Evolutionary conservation across 2,888 invertebrate species (phyloP).

Genomic region (Sesia apiformis): DNA sequence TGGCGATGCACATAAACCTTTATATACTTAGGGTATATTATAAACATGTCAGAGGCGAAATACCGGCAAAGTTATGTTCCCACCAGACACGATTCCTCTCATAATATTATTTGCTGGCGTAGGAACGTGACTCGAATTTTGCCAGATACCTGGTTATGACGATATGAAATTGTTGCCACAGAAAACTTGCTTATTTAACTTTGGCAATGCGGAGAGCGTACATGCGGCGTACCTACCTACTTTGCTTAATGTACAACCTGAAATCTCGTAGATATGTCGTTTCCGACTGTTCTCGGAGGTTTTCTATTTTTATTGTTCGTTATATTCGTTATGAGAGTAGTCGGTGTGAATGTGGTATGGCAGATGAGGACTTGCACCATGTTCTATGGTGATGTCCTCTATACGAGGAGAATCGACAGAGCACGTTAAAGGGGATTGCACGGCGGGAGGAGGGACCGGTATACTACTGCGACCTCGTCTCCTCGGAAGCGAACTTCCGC

Average conservation of each 20-base stretch:
- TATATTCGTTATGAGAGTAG: no score
- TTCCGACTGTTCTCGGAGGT: neutral
- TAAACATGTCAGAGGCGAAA: slow-evolving; percentile 17
- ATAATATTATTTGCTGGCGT: slow-evolving; percentile 58
- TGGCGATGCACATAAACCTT: neutral
- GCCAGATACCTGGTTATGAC: slow-evolving; percentile 41
- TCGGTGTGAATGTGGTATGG: no score
- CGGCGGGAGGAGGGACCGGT: no score
- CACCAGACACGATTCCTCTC: slow-evolving; percentile 50
- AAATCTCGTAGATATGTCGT: neutral
- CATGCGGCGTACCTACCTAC: neutral
- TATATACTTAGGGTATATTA: neutral
- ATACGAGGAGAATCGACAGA: no score
- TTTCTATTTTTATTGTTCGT: neutral
- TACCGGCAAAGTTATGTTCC: slow-evolving; percentile 42
- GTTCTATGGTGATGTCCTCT: no score
- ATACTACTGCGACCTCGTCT: no score
- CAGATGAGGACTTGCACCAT: no score
- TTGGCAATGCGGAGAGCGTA: slow-evolving; percentile 25
- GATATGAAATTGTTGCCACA: slow-evolving; percentile 48
- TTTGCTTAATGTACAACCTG: neutral
- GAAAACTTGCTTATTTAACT: slow-evolving; percentile 48
- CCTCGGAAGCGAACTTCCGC: no score
- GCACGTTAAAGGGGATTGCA: no score
- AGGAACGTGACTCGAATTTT: slow-evolving; percentile 48